phyloP scores from a whole-genome alignment of 2,797 vertebrate species.

The Tapera naevia region DNA sequence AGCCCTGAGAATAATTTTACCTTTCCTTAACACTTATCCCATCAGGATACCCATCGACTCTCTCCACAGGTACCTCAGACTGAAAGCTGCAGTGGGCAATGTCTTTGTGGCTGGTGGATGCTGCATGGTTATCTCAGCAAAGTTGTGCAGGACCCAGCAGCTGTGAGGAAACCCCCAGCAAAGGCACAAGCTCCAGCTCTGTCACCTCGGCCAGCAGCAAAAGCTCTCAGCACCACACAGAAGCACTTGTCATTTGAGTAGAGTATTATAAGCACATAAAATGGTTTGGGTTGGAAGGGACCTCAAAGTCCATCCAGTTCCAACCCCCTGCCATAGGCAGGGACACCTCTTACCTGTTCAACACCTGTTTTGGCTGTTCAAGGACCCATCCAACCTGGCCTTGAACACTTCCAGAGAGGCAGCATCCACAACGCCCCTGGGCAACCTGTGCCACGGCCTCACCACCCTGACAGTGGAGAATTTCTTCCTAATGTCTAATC shows the following conservation, averaged over 20 bases:
- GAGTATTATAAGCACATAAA: neutral
- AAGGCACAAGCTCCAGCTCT: neutral
- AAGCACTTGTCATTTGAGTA: neutral
- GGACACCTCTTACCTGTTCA: too few relatives aligned
- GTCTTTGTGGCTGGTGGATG: neutral
- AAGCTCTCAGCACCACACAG: neutral
- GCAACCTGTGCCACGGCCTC: too few relatives aligned
- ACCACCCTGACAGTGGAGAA: too few relatives aligned
- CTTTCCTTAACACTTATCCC: neutral
- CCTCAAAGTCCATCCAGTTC: too few relatives aligned
- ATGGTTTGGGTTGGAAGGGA: too few relatives aligned
- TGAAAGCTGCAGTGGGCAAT: neutral
- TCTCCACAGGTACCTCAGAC: neutral
- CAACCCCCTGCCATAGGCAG: too few relatives aligned
- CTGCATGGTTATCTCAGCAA: accelerated
- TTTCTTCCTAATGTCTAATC: too few relatives aligned
- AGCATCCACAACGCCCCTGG: too few relatives aligned
- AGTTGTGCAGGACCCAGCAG: neutral
- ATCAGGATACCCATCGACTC: accelerated
- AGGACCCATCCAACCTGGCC: too few relatives aligned
- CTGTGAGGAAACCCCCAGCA: neutral
- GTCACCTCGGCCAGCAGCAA: neutral
- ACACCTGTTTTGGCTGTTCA: too few relatives aligned
- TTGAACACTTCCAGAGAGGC: too few relatives aligned
- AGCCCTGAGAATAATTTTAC: neutral